Base-by-base conservation (phyloP, 2,113 vertebrate genomes). In the Brachyhypopomus occidentalis region DNA sequence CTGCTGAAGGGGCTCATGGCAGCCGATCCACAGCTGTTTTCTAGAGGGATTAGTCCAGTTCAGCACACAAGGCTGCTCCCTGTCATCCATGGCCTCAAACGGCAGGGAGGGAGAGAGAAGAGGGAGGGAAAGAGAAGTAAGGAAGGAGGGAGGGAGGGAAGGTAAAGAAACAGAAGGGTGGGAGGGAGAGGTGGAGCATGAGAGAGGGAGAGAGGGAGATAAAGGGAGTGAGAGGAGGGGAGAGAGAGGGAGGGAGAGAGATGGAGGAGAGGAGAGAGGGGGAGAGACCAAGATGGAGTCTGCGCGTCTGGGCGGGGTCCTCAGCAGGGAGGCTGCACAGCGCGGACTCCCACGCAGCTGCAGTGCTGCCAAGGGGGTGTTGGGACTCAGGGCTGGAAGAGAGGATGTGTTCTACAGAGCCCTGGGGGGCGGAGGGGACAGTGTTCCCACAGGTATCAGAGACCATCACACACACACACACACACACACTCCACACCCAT, bases 11-110 rank as follows among this genome's bases (percentile, higher is more conserved):
- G 81, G 76, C 41, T 27, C 19, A 25, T 8, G n/a, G 63, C 78
- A 75, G 56, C 52, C 45, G 84, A 77, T 75, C 48, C 87, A 84
- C 85, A 88, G 87, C 85, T 88, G 87, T 83, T 87, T 85, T 86
- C 82, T 84, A 75, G 80, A 19, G 75, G 77, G 82, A 88, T 86
- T 86, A 84, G 83, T 87, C 75, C 81, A 87, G 78, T 87, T 84
- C 83, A 84, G 75, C 73, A 73, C 75, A 84, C 87, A 81, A 27
- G 59, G 34, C 72, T 72, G 80, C 79, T 83, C 83, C 79, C 84
- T 76, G 76, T 27, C 80, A 83, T 36, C 67, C 52, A 60, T 64
- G 70, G 59, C 41, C 4, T 38, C 11, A 25, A 74, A 58, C 41
- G 27, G 60, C 5, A 22, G 62, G 9, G 70, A 59, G 30, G 1